A percentile compares a stretch with the other conserved stretches of the same genome.
Conservation (phyloP, 2,113 vertebrate species). For the Corythornis vintsioides region DNA sequence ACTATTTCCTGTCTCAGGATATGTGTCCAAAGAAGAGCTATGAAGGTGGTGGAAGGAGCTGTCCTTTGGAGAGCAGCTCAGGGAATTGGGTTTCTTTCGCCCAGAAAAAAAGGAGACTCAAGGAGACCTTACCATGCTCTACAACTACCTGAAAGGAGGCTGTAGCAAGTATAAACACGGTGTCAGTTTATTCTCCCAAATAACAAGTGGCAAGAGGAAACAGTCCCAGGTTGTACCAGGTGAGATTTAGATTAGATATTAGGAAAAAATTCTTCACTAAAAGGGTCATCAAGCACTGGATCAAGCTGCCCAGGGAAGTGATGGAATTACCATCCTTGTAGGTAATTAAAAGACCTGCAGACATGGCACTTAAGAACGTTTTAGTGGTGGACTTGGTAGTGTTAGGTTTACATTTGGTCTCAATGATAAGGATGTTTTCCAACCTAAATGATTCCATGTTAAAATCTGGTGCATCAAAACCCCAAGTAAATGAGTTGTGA, state of each 20-base stretch:
- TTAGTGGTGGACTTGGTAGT: neutral
- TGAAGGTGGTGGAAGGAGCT: neutral
- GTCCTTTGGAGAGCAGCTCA: rapidly evolving
- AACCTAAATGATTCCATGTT: neutral
- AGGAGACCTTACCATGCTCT: neutral
- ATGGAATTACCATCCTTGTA: neutral
- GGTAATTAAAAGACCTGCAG: neutral
- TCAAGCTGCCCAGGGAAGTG: neutral
- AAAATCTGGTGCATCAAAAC: neutral
- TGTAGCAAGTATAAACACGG: neutral
- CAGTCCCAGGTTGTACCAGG: neutral
- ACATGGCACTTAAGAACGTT: neutral
- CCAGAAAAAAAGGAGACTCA: neutral
- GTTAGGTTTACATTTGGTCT: neutral
- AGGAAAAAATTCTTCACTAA: neutral
- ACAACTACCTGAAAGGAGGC: neutral
- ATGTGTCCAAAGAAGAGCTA: neutral
- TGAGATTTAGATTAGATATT: neutral
- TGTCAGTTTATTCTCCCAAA: neutral
- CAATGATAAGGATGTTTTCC: neutral
- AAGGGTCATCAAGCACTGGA: neutral
- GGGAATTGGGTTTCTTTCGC: neutral
- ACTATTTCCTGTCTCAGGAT: neutral
- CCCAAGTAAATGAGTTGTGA: neutral
- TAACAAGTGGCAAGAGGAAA: neutral